Percentiles rank a stretch among this genome's conserved stretches.
phyloP scores from a whole-genome alignment of 2,113 vertebrate species.

The Rhineura floridana region DNA sequence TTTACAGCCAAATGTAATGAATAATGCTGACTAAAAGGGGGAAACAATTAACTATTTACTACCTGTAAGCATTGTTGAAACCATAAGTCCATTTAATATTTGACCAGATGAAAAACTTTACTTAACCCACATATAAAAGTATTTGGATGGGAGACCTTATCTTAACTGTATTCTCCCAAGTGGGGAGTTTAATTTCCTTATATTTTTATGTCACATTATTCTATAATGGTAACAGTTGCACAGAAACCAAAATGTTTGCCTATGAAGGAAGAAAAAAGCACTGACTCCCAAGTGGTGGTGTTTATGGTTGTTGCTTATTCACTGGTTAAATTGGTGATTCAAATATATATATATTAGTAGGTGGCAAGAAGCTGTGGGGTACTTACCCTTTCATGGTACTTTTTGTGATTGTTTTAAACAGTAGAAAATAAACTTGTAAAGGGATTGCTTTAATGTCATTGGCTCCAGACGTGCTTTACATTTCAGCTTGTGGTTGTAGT shows the following conservation, averaged over 20 bases:
- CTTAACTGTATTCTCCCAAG: conserved; percentile 5
- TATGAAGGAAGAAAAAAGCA: background rate
- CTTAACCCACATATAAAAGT: background rate
- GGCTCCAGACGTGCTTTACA: background rate
- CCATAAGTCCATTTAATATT: fast-evolving
- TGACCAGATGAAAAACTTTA: background rate
- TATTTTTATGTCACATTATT: background rate
- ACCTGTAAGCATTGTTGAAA: background rate
- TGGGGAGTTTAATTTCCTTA: conserved; percentile 16
- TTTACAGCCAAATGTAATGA: background rate
- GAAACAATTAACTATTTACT: conserved; percentile 16
- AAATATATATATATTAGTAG: background rate
- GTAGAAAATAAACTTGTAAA: background rate
- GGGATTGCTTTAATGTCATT: background rate
- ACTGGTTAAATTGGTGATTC: background rate
- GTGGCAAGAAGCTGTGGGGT: background rate
- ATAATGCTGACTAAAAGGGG: background rate
- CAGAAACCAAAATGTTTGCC: background rate
- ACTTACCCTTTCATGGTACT: background rate
- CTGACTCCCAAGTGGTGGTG: background rate
- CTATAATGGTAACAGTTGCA: background rate
- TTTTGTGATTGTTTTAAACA: background rate
- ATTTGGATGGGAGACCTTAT: background rate
- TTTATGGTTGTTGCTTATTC: background rate
- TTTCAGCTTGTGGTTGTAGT: background rate